Conservation (phyloP, 2,888 invertebrate species). For the Opisthograptis luteolata region DNA sequence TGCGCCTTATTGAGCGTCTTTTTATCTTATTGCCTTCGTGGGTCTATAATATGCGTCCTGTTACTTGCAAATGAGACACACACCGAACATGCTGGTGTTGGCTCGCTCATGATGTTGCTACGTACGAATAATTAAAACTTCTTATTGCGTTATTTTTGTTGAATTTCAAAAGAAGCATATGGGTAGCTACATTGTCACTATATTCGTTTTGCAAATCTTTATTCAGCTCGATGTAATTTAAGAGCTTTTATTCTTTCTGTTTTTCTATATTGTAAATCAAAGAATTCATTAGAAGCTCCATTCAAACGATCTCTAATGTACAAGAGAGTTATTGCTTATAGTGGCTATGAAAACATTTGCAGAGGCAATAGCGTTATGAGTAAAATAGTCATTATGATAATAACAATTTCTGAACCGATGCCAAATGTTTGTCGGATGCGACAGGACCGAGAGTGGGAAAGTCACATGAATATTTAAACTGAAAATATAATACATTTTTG, state of each 20-base stretch:
- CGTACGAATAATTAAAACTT: slow-evolving; percentile 75
- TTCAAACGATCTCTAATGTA: slow-evolving; percentile 64
- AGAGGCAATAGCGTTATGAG: slow-evolving; percentile 75
- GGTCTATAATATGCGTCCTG: slow-evolving; percentile 82
- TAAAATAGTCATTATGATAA: slow-evolving; percentile 71
- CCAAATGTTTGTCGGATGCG: slow-evolving; percentile 69
- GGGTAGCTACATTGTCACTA: slow-evolving; percentile 37
- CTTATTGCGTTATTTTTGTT: slow-evolving; percentile 47
- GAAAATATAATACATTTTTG: slow-evolving; percentile 64
- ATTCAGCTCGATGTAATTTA: slow-evolving; percentile 21
- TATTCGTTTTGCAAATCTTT: slow-evolving; percentile 35
- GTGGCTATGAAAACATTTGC: slow-evolving; percentile 68
- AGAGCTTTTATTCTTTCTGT: slow-evolving; percentile 28
- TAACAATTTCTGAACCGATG: slow-evolving; percentile 74
- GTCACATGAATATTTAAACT: slow-evolving; percentile 57
- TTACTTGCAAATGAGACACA: slow-evolving; percentile 83
- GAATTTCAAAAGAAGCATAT: slow-evolving; percentile 42
- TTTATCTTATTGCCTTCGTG: slow-evolving; percentile 82
- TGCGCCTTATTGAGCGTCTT: slow-evolving; percentile 83
- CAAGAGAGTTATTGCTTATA: slow-evolving; percentile 64
- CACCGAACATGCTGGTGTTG: slow-evolving; percentile 71
- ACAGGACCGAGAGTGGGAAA: slow-evolving; percentile 58
- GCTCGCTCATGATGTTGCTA: slow-evolving; percentile 73
- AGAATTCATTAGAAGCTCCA: slow-evolving; percentile 54
- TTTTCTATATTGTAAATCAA: slow-evolving; percentile 48